These are phyloP conservation scores for Cynoglossus semilaevis DNA, from an alignment of 2,113 vertebrate genomes.

Conservation along the genomic window DNA sequence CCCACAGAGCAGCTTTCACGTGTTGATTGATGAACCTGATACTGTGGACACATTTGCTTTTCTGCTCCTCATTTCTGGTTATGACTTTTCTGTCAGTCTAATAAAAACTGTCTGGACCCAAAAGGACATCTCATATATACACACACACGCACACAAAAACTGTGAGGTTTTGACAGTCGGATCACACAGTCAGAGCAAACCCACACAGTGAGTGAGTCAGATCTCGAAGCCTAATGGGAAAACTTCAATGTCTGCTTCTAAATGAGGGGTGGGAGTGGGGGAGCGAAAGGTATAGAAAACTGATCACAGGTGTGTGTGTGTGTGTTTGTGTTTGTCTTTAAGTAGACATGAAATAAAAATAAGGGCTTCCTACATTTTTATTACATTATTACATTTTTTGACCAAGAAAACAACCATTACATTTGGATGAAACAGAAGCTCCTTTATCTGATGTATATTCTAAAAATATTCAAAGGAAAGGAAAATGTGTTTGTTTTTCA, in stretches of 20 bases:
- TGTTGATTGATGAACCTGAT: slow-evolving; percentile 32
- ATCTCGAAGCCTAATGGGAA: slow-evolving; percentile 52
- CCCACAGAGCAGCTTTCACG: slow-evolving; percentile 16
- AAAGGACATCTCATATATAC: slow-evolving; percentile 21
- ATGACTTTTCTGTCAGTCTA: slow-evolving; percentile 38
- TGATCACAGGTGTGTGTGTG: slow-evolving; percentile 41
- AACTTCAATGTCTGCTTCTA: slow-evolving; percentile 40
- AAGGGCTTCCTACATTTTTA: too few species aligned
- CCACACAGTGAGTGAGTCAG: slow-evolving; percentile 49
- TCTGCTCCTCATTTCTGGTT: slow-evolving; percentile 9
- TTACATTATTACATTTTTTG: too few species aligned
- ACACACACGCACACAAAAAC: slow-evolving; percentile 24
- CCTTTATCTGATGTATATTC: too few species aligned
- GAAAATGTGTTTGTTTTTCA: too few species aligned
- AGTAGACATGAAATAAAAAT: too few species aligned
- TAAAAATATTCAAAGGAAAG: too few species aligned
- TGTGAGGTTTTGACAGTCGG: slow-evolving; percentile 43
- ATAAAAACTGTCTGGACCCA: slow-evolving; percentile 35
- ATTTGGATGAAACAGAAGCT: too few species aligned
- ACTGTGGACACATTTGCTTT: slow-evolving; percentile 10
- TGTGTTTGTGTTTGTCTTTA: background rate
- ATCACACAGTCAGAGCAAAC: slow-evolving; percentile 42
- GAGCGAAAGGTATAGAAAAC: slow-evolving; percentile 34
- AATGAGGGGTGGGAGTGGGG: slow-evolving; percentile 24
- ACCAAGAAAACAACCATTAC: too few species aligned